These are phyloP conservation scores for Stenopsyche tienmushanensis DNA, from an alignment of 1,140 invertebrate genomes.

Conservation along the genomic window DNA sequence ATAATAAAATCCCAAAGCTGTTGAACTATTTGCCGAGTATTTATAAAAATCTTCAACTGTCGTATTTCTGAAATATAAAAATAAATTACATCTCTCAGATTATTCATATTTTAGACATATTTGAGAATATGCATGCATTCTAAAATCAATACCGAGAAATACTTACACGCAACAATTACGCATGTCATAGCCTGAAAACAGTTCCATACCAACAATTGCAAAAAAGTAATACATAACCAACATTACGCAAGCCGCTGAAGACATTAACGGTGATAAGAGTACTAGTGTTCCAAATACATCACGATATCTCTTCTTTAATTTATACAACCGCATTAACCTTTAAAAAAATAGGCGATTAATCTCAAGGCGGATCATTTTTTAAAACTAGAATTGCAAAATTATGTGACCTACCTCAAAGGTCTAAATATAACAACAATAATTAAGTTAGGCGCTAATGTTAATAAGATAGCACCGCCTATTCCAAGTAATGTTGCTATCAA, in stretches of 20 bases:
- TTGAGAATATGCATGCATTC: neutral
- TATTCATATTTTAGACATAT: neutral
- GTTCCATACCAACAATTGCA: constrained; percentile 89
- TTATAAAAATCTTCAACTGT: constrained; percentile 84
- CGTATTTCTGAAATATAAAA: constrained; percentile 65
- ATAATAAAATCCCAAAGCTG: constrained; percentile 79
- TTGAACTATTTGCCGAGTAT: constrained; percentile 64
- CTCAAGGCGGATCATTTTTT: too few species aligned
- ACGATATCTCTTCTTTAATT: constrained; percentile 82
- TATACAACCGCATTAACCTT: constrained; percentile 69
- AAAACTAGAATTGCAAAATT: neutral
- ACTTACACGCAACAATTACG: constrained; percentile 84
- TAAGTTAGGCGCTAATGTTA: constrained; percentile 66
- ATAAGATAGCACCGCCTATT: constrained; percentile 65
- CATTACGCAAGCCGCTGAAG: constrained; percentile 78
- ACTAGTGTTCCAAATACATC: constrained; percentile 89
- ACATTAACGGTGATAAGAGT: constrained; percentile 75
- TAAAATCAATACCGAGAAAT: constrained; percentile 2
- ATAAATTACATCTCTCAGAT: constrained; percentile 2
- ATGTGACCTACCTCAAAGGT: constrained; percentile 58
- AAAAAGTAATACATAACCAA: constrained; percentile 89
- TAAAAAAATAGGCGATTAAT: too few species aligned
- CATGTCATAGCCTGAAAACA: constrained; percentile 75
- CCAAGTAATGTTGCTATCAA: constrained; percentile 71
- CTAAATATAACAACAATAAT: constrained; percentile 75